phyloP scores from a whole-genome alignment of 1,140 invertebrate species.

The Drosophila nebulosa region DNA sequence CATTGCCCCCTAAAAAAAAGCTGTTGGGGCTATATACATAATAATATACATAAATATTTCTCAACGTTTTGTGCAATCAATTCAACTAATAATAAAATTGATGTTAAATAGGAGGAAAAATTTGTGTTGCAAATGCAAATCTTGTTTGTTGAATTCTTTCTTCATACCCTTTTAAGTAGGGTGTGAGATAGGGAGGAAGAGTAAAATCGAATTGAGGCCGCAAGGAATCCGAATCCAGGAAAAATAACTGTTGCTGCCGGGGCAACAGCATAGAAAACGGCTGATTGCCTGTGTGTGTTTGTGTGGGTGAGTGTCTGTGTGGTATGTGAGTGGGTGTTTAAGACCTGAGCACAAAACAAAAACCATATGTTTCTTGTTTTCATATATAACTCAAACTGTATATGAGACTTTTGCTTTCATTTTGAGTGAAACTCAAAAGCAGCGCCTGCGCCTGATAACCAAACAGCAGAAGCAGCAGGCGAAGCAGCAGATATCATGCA shows the following conservation, averaged over 20 bases:
- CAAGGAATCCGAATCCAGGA: conserved; percentile 46
- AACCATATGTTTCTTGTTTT: conserved; percentile 72
- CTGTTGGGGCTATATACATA: too few relatives aligned
- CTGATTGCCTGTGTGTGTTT: conserved; percentile 37
- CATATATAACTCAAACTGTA: conserved; percentile 21
- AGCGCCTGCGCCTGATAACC: conserved; percentile 49
- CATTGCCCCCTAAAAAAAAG: too few relatives aligned
- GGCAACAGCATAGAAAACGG: conserved; percentile 30
- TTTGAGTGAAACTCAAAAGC: conserved; percentile 47
- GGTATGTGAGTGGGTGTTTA: conserved; percentile 14
- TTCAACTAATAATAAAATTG: too few relatives aligned
- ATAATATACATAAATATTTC: too few relatives aligned
- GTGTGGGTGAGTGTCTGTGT: conserved; percentile 10
- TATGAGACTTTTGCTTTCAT: conserved; percentile 69
- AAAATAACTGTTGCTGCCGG: conserved; percentile 72
- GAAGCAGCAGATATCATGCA: not conserved
- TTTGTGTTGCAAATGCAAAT: not conserved
- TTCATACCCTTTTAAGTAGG: not conserved
- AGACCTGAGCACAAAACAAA: conserved; percentile 57
- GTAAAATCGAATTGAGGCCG: conserved; percentile 39
- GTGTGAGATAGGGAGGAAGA: not conserved
- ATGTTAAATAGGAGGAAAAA: too few relatives aligned
- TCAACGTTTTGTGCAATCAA: too few relatives aligned
- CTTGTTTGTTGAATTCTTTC: not conserved
- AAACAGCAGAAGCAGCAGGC: not conserved